Base-by-base conservation (phyloP, 2,113 vertebrate species). In the Phylloscopus trochilus region DNA sequence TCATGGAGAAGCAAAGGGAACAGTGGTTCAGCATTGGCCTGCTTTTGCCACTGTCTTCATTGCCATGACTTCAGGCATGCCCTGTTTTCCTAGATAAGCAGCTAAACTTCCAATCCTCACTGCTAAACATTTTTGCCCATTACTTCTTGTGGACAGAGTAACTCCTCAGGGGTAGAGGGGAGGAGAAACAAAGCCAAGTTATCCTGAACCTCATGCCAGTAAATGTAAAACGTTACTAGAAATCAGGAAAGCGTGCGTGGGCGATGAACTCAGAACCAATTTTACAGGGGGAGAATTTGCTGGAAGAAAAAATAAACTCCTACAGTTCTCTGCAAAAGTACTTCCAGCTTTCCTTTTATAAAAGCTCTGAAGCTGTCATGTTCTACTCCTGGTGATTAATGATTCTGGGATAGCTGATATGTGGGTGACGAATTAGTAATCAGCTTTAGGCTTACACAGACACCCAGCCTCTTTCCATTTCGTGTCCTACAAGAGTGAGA, bases 1-100 rank as follows among this genome's bases (percentile, higher is more conserved):
- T 67, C 26, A 7, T 8, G 56, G 31, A 80, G 46, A 66, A 41
- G 21, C 31, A 87, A 46, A 67, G 75, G 44, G 60, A 92, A 3
- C 16, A 52, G 72, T 49, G 39, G 63, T 21, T 94, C 60, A 33
- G 47, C 2, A 0, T 0, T 94, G 88, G 83, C 23, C 51, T 87
- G 55, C 55, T 56, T 70, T 75, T 60, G 49, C 87, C 58, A 26
- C 67, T 6, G 46, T 31, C 52, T 88, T 77, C 67, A 74, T 13
- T 78, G 62, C 89, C 90, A 41, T 81, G 79, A 41, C 94, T 94
- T 76, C 84, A 93, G 92, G 86, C 80, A 30, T 94, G 92, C 82
- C 96, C 88, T 95, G 83, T 49, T 91, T 91, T 96, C 73, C 53
- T 27, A 94, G 91, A 96, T 96, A 95, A 96, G 94, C 64, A 86